These are phyloP conservation scores for Allobates femoralis DNA, from an alignment of 2,797 vertebrate species.

Conservation along the genomic window DNA sequence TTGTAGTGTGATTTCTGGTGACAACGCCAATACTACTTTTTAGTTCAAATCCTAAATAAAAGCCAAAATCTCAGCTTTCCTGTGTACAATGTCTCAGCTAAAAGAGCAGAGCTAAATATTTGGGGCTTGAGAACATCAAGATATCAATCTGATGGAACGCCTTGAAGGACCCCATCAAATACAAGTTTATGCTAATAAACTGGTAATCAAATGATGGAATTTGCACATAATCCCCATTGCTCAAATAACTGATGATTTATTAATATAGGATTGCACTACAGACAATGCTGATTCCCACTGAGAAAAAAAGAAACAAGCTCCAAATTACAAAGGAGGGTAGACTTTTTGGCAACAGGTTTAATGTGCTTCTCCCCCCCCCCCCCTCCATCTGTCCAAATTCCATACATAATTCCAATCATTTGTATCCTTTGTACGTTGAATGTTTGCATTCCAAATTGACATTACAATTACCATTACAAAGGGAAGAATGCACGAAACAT, in stretches of 20 bases:
- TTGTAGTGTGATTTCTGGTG: no score
- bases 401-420: neutral
- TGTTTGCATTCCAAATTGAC: neutral
- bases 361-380: neutral
- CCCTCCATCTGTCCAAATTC: neutral
- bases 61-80: neutral
- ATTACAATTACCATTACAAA: neutral
- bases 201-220: neutral
- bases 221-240: neutral
- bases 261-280: neutral
- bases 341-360: neutral
- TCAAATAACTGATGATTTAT: neutral
- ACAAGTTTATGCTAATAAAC: neutral
- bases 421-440: neutral
- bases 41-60: neutral
- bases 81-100: neutral
- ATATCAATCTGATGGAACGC: neutral
- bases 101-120: neutral
- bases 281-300: neutral
- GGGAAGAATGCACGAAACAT: neutral
- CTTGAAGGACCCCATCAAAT: constrained; percentile 18
- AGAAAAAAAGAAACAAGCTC: neutral
- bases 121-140: constrained; percentile 5
- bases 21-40: neutral
- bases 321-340: neutral